Evolutionary conservation across 2,797 vertebrate genomes (phyloP).

Genomic region (Dipus sagitta): DNA sequence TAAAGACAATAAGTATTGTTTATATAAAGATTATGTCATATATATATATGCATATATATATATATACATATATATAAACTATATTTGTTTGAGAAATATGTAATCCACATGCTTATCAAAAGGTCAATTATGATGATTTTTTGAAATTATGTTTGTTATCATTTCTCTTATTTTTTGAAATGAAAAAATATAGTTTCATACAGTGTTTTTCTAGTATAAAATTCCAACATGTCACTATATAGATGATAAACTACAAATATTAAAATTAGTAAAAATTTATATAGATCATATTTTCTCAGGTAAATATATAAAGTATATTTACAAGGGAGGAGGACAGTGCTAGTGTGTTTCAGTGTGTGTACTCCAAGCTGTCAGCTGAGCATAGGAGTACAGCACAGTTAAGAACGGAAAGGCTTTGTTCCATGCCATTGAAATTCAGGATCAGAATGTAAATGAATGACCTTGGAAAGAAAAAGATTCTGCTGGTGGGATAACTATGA

Average conservation of each 20-base stretch:
- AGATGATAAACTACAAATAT: not conserved
- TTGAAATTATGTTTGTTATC: not conserved
- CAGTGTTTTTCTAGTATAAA: not conserved
- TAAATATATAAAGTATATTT: not conserved
- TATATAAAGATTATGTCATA: no score
- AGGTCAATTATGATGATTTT: not conserved
- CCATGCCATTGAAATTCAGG: not conserved
- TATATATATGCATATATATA: no score
- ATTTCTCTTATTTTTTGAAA: not conserved
- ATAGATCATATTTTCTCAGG: not conserved
- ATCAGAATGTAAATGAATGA: slow-evolving; percentile 1
- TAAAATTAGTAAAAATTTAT: not conserved
- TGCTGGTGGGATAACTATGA: not conserved
- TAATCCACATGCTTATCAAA: not conserved
- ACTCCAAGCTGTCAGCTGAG: not conserved
- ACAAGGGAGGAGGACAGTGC: not conserved
- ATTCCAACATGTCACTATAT: not conserved
- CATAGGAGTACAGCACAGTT: not conserved
- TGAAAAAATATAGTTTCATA: not conserved
- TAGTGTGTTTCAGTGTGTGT: not conserved
- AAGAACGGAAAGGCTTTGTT: not conserved
- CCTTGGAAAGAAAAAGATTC: not conserved
- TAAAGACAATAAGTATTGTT: no score
- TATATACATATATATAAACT: no score
- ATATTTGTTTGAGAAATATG: not conserved